A percentile compares a stretch with the other conserved stretches of the same genome.
phyloP scores from a whole-genome alignment of 2,888 invertebrate genomes.

The Lasioglossum oenotherae region DNA sequence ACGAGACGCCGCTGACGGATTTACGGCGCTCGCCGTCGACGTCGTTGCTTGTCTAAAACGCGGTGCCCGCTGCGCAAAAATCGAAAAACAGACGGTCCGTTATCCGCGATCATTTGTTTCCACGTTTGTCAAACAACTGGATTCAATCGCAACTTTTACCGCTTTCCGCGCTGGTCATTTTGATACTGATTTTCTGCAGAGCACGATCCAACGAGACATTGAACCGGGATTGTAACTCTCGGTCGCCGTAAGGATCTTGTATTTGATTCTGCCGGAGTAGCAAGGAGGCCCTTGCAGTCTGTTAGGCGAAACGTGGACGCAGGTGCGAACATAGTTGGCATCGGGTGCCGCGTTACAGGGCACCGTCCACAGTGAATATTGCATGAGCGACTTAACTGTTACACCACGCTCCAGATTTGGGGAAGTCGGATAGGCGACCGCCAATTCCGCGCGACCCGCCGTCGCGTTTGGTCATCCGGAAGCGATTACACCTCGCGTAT shows the following conservation, averaged over 20 bases:
- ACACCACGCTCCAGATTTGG: constrained; percentile 64
- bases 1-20: constrained; percentile 79
- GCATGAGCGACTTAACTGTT: constrained; percentile 64
- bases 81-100: background rate
- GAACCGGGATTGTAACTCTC: background rate
- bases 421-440: constrained; percentile 57
- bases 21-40: constrained; percentile 69
- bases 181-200: background rate
- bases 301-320: constrained; percentile 14
- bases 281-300: background rate
- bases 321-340: constrained; percentile 14
- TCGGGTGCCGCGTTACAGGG: constrained; percentile 23
- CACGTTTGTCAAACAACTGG: background rate
- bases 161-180: background rate
- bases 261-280: background rate
- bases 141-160: background rate
- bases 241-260: background rate
- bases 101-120: background rate
- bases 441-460: constrained; percentile 63
- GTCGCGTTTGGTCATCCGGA: constrained; percentile 73
- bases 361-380: constrained; percentile 57
- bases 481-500: constrained; percentile 69
- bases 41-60: background rate
- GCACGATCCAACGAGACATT: background rate
- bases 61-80: background rate